A percentile compares a stretch with the other conserved stretches of the same genome.
Evolutionary conservation across 2,888 invertebrate species (phyloP).

Genomic region (Ischnus inquisitorius): DNA sequence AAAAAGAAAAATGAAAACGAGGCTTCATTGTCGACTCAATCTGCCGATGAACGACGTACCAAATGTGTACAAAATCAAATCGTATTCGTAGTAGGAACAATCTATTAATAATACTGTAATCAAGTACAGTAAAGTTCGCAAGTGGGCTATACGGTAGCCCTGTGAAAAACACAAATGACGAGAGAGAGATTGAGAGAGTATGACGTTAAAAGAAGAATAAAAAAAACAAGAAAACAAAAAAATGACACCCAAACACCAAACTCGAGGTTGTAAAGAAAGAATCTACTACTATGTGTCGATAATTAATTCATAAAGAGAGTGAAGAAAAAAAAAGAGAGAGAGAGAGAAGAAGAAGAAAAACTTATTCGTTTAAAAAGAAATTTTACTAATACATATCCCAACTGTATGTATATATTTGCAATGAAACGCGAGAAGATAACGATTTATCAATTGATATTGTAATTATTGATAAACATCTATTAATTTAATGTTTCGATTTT

Average conservation of each 20-base stretch:
- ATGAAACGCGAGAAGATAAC: slow-evolving; percentile 73
- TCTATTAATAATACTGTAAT: slow-evolving; percentile 73
- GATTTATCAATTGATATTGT: slow-evolving; percentile 76
- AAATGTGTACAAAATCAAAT: slow-evolving; percentile 79
- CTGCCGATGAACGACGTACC: slow-evolving; percentile 76
- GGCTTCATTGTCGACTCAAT: slow-evolving; percentile 67
- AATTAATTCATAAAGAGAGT: slow-evolving; percentile 74
- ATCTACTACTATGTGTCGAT: slow-evolving; percentile 76
- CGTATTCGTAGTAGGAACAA: slow-evolving; percentile 80
- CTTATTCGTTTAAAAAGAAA: slow-evolving; percentile 73
- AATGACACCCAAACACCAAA: slow-evolving; percentile 65
- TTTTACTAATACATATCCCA: slow-evolving; percentile 83
- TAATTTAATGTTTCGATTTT: slow-evolving; percentile 73
- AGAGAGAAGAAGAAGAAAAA: slow-evolving; percentile 36
- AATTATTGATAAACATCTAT: slow-evolving; percentile 73
- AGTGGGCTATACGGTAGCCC: slow-evolving; percentile 65
- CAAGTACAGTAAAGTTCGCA: slow-evolving; percentile 7
- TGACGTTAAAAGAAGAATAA: slow-evolving; percentile 8
- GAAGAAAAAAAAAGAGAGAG: slow-evolving; percentile 55
- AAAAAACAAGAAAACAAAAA: slow-evolving; percentile 46
- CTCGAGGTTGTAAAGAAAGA: slow-evolving; percentile 81
- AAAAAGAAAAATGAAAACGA: not conserved
- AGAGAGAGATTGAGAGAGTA: not conserved
- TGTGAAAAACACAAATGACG: slow-evolving; percentile 73
- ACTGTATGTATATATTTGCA: slow-evolving; percentile 84